Conservation (phyloP, 2,888 invertebrate species). For the Apodemia mormo region DNA sequence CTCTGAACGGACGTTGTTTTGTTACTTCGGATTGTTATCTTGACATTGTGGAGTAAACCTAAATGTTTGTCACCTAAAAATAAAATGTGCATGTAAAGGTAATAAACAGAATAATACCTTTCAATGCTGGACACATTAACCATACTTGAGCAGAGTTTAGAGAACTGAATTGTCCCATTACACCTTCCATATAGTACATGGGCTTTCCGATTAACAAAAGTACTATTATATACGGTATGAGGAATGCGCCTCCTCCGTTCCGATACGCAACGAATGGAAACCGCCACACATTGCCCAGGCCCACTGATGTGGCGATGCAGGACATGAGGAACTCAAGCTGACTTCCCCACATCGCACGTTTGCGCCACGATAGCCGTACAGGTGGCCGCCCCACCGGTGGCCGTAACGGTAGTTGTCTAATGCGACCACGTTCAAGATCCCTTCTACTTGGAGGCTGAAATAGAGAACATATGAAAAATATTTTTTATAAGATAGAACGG, state of each 20-base stretch:
- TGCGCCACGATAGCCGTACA: too few species aligned
- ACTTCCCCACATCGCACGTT: conserved; percentile 82
- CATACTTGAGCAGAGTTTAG: conserved; percentile 89
- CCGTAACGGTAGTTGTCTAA: too few species aligned
- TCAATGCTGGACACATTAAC: conserved; percentile 86
- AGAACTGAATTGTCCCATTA: conserved; percentile 91
- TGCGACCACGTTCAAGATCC: too few species aligned
- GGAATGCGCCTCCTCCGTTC: conserved; percentile 88
- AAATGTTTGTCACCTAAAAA: too few species aligned
- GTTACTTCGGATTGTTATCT: too few species aligned
- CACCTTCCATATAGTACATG: conserved; percentile 92
- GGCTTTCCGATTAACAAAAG: conserved; percentile 87
- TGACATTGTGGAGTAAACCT: too few species aligned
- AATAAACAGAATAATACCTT: conserved; percentile 77
- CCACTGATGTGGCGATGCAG: conserved; percentile 88
- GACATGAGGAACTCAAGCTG: conserved; percentile 88
- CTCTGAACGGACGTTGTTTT: too few species aligned
- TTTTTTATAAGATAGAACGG: too few species aligned
- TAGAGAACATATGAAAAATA: too few species aligned
- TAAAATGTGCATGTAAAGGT: too few species aligned
- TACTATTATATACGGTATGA: conserved; percentile 87
- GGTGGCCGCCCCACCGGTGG: too few species aligned
- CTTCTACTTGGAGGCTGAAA: too few species aligned
- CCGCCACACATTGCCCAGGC: conserved; percentile 88
- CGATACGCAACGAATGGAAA: conserved; percentile 83